These are phyloP conservation scores for Phasianus colchicus DNA, from an alignment of 2,113 vertebrate genomes.

Conservation along the genomic window DNA sequence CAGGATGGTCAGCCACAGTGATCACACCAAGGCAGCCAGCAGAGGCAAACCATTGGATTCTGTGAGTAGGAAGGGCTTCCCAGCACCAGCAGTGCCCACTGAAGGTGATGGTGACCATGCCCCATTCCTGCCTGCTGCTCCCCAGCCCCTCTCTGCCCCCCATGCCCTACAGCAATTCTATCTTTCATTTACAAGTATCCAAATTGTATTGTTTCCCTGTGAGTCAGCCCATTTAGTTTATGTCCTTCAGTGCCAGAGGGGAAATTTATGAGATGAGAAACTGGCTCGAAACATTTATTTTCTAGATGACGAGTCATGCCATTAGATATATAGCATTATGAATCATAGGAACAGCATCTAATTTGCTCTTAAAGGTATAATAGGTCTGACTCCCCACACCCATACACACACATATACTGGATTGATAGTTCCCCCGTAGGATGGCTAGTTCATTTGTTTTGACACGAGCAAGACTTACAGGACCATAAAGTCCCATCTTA, in stretches of 20 bases:
- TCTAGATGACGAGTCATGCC: slow-evolving; percentile 68
- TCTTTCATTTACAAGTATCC: slow-evolving; percentile 66
- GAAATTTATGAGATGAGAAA: slow-evolving; percentile 74
- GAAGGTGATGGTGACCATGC: not conserved
- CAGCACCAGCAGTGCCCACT: not conserved
- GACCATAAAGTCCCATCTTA: slow-evolving; percentile 60
- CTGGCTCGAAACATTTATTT: slow-evolving; percentile 69
- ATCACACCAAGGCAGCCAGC: not conserved
- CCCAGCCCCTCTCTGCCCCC: not conserved
- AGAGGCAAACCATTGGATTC: not conserved
- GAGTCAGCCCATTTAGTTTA: slow-evolving; percentile 72
- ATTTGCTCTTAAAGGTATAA: slow-evolving; percentile 86
- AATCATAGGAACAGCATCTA: slow-evolving; percentile 82
- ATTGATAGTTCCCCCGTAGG: slow-evolving; percentile 69
- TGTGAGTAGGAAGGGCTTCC: not conserved
- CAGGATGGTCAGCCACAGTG: not conserved
- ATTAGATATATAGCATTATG: slow-evolving; percentile 81
- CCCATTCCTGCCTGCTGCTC: not conserved
- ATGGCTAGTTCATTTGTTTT: slow-evolving; percentile 71
- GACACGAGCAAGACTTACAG: slow-evolving; percentile 66
- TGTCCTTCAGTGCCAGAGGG: slow-evolving; percentile 68
- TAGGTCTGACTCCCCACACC: slow-evolving; percentile 74
- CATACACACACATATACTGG: slow-evolving; percentile 52
- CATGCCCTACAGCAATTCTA: slow-evolving; percentile 25
- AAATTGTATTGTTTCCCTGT: slow-evolving; percentile 71